Evolutionary conservation across 2,797 vertebrate genomes (phyloP).

Genomic region (Dendrocincla fuliginosa): DNA sequence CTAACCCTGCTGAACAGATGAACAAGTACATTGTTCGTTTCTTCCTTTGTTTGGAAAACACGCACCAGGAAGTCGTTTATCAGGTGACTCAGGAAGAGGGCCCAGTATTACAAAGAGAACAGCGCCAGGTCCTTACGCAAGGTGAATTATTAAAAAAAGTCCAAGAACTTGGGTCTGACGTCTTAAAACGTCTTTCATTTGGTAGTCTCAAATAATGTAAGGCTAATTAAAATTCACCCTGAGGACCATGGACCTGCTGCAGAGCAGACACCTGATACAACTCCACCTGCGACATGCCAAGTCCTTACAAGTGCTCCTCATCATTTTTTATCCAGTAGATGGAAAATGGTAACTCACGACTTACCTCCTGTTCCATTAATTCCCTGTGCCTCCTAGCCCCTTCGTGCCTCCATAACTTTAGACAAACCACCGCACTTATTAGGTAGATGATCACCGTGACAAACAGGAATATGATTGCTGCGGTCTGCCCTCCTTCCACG

Average conservation of each 20-base stretch:
- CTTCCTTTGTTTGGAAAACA: conserved; percentile 25
- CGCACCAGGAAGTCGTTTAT: background rate
- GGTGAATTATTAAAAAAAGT: background rate
- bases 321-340: fast-evolving
- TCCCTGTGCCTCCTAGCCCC: conserved; percentile 81
- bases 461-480: conserved; percentile 94
- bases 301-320: background rate
- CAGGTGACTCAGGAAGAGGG: background rate
- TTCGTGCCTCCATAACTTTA: conserved; percentile 95
- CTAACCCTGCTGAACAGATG: background rate
- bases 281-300: fast-evolving
- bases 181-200: background rate
- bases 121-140: background rate
- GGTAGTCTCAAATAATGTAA: background rate
- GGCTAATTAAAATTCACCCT: background rate
- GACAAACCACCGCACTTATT: conserved; percentile 85
- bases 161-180: background rate
- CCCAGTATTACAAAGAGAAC: background rate
- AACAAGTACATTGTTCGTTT: background rate
- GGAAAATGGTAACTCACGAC: background rate
- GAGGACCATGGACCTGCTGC: background rate
- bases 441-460: conserved; percentile 88
- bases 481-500: conserved; percentile 91
- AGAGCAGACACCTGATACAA: fast-evolving
- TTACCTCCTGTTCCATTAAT: conserved; percentile 83